A percentile compares a stretch with the other conserved stretches of the same genome.
Evolutionary conservation across 2,888 invertebrate genomes (phyloP).

Genomic region (Augiades crinisus): DNA sequence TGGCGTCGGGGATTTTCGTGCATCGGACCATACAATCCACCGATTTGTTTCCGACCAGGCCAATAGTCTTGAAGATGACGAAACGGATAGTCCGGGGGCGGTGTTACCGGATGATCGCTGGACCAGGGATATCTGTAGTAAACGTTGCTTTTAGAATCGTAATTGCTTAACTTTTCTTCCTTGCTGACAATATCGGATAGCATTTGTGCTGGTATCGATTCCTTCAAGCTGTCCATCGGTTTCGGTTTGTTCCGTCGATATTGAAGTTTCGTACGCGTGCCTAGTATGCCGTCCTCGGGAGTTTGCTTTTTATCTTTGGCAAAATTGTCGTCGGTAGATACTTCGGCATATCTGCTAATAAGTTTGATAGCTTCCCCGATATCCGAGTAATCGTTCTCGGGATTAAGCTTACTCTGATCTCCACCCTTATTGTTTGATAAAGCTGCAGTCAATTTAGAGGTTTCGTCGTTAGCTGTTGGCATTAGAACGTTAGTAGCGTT

Average conservation of each 20-base stretch:
- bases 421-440: conserved; percentile 48
- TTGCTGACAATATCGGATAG: conserved; percentile 36
- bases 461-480: conserved; percentile 30
- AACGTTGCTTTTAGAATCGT: conserved; percentile 48
- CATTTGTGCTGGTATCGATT: conserved; percentile 34
- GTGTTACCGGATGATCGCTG: conserved; percentile 61
- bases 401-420: conserved; percentile 64
- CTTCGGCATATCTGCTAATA: conserved; percentile 75
- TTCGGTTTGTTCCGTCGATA: conserved; percentile 66
- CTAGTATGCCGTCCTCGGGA: conserved; percentile 61
- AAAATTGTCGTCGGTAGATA: conserved; percentile 73
- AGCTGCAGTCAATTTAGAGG: conserved; percentile 34
- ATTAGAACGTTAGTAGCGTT: conserved; percentile 31
- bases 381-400: conserved; percentile 72
- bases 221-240: conserved; percentile 39
- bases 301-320: conserved; percentile 62
- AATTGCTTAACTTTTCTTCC: conserved; percentile 33
- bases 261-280: conserved; percentile 71
- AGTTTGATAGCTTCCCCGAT: conserved; percentile 76
- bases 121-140: conserved; percentile 70
- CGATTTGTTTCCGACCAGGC: conserved; percentile 61
- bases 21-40: conserved; percentile 61
- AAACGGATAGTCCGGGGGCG: conserved; percentile 68
- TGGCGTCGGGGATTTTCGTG: conserved; percentile 71
- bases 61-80: conserved; percentile 73